phyloP scores from a whole-genome alignment of 1,140 invertebrate species.

The Panulirus ornatus region DNA sequence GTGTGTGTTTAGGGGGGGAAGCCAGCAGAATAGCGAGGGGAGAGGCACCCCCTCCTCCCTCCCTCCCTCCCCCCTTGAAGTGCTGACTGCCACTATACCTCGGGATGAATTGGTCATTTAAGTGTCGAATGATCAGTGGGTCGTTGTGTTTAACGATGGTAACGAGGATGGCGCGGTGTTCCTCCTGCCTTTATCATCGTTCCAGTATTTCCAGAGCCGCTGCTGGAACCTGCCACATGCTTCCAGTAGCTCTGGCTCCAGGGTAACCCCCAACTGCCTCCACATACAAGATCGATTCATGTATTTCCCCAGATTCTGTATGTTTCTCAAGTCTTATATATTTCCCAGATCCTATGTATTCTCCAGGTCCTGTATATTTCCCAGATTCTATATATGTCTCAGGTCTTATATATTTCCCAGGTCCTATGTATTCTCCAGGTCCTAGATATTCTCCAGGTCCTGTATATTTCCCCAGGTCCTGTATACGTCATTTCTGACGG shows the following conservation, averaged over 20 bases:
- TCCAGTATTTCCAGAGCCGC: constrained; percentile 1
- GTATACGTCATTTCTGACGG: too few relatives aligned
- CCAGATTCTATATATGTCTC: too few relatives aligned
- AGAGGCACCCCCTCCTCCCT: too few relatives aligned
- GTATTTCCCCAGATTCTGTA: not conserved
- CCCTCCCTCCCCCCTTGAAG: too few relatives aligned
- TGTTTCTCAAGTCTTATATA: not conserved
- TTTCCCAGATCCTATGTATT: too few relatives aligned
- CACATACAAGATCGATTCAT: not conserved
- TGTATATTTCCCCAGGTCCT: too few relatives aligned
- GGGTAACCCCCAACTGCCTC: not conserved
- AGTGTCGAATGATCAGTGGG: constrained; percentile 9
- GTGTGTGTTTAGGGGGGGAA: not conserved
- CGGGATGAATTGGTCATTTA: constrained; percentile 18
- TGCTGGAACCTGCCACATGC: not conserved
- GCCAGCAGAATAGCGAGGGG: not conserved
- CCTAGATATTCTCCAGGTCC: too few relatives aligned
- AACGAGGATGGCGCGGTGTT: not conserved
- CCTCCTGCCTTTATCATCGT: not conserved
- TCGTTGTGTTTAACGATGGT: not conserved
- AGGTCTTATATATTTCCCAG: too few relatives aligned
- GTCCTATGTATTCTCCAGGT: too few relatives aligned
- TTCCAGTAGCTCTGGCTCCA: not conserved
- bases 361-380: too few relatives aligned
- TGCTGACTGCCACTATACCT: too few relatives aligned